Evolutionary conservation across 2,113 vertebrate genomes (phyloP), one percentile per base, ranked within the genome.

Genomic region (Chunga burmeisteri): DNA sequence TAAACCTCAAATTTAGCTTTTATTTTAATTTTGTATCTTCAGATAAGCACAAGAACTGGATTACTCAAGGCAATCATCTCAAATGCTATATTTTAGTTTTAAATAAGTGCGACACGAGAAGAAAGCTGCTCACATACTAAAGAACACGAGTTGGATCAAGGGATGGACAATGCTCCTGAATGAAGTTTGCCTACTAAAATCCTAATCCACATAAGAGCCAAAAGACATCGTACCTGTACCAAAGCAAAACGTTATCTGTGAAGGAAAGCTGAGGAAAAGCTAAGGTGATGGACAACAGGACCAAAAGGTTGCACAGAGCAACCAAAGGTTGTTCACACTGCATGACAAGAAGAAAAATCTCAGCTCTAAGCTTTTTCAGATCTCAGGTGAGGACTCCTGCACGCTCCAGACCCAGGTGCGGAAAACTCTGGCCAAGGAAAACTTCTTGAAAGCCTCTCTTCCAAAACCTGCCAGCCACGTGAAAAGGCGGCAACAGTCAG

Each of bases 271-370:
- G 29, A 86, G 50, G 15, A 72, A 67, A 58, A 86, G 22, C 44
- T 40, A 55, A 18, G n/a, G 44, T 29, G 27, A 78, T 1, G 1
- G 23, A n/a, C 34, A 52, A 61, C 9, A 73, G 27, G 59, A 65
- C 15, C 34, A 62, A 42, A 59, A 40, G 25, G 25, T 5, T 40
- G 7, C 11, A 30, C 18, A 47, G 38, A 38, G 38, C 38, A 38
- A 38, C 38, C 38, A 38, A 38, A 38, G 38, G 38, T 38, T 38
- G 38, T 38, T 38, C 55, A 38, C 1, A 0, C 10, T 0, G 0
- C 1, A 1, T 46, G 56, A 46, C 6, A 38, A 50, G 40, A 53
- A 34, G 9, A 58, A 38, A 21, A 61, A 61, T 13, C 66, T 66
- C 1, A 0, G 10, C 66, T 55, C 30, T 63, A 44, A n/a, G 68